phyloP scores from a whole-genome alignment of 2,888 invertebrate genomes.

The Fragum whitleyi region DNA sequence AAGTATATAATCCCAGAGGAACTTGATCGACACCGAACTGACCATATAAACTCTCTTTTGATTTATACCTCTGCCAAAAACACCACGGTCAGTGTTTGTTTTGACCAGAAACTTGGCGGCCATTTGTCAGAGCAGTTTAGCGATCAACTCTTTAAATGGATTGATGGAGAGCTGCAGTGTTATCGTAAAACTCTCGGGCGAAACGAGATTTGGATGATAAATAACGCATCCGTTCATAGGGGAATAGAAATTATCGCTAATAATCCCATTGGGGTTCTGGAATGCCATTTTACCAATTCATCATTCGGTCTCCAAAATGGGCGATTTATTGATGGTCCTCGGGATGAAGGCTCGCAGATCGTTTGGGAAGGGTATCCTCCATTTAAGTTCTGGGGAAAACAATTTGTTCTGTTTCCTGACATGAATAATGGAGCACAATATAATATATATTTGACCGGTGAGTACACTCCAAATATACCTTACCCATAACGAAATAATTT shows the following conservation, averaged over 20 bases:
- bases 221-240: conserved; percentile 10
- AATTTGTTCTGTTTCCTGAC: conserved; percentile 2
- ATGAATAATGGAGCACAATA: background rate
- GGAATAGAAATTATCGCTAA: conserved; percentile 16
- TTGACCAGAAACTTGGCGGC: background rate
- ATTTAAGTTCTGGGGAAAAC: conserved; percentile 22
- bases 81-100: conserved; percentile 14
- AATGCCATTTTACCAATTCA: background rate
- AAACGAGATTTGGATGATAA: conserved; percentile 22
- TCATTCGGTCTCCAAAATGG: background rate
- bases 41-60: conserved; percentile 11
- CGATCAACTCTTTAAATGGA: background rate
- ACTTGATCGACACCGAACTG: conserved; percentile 10
- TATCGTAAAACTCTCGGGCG: conserved; percentile 22
- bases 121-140: conserved; percentile 17
- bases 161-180: conserved; percentile 23
- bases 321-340: background rate
- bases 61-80: conserved; percentile 15
- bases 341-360: background rate
- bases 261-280: conserved; percentile 17
- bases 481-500: background rate
- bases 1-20: conserved; percentile 12
- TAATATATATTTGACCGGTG: background rate
- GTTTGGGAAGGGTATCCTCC: conserved; percentile 3
- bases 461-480: background rate